Evolutionary conservation across 2,888 invertebrate species (phyloP).

Genomic region (Dascillus cervinus): DNA sequence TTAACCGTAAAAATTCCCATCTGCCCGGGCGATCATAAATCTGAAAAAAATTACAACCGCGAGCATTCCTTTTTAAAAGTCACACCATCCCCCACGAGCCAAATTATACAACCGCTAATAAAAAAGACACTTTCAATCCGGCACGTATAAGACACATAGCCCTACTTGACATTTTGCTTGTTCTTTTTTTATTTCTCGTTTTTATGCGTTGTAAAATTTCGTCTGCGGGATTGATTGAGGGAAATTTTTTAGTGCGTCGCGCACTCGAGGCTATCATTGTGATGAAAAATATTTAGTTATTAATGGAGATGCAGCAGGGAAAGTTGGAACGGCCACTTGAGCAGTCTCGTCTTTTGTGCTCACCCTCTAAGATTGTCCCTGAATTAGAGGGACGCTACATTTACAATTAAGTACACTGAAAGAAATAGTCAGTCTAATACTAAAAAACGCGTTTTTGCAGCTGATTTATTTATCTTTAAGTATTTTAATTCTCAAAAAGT

Average conservation of each 20-base stretch:
- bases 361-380: constrained; percentile 24
- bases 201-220: not conserved
- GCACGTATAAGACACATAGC: constrained; percentile 20
- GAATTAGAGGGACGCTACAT: too few relatives aligned
- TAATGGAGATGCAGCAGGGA: constrained; percentile 20
- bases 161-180: constrained; percentile 11
- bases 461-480: too few relatives aligned
- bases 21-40: too few relatives aligned
- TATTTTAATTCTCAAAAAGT: too few relatives aligned
- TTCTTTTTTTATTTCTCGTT: constrained; percentile 5
- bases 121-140: constrained; percentile 23
- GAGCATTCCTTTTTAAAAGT: constrained; percentile 23
- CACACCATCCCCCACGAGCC: constrained; percentile 17
- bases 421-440: too few relatives aligned
- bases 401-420: too few relatives aligned
- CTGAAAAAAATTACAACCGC: too few relatives aligned
- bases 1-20: too few relatives aligned
- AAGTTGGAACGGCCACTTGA: constrained; percentile 19
- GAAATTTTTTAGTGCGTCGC: not conserved
- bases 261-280: constrained; percentile 11
- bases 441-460: too few relatives aligned
- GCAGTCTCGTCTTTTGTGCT: constrained; percentile 23
- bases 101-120: constrained; percentile 17
- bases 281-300: constrained; percentile 23
- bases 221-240: not conserved